These are phyloP conservation scores for Chalcosyrphus nemorum DNA, from an alignment of 2,888 invertebrate genomes.

Conservation along the genomic window DNA sequence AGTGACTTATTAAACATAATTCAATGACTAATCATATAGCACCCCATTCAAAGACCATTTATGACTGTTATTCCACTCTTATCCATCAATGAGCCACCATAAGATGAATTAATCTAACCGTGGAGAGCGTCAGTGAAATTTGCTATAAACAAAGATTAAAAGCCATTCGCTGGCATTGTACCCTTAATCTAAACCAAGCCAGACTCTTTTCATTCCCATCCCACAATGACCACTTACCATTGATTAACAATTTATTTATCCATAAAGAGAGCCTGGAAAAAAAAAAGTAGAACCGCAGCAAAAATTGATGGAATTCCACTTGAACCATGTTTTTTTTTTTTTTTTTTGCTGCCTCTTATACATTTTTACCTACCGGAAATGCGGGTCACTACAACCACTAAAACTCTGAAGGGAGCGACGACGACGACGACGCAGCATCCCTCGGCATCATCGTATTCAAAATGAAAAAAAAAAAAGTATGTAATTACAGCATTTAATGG, in stretches of 20 bases:
- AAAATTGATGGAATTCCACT: constrained; percentile 62
- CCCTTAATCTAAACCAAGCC: constrained; percentile 42
- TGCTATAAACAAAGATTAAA: constrained; percentile 57
- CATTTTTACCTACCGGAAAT: constrained; percentile 70
- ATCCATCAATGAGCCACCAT: constrained; percentile 59
- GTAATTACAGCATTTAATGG: constrained; percentile 62
- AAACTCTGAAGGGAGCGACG: background rate
- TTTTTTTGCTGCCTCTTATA: constrained; percentile 19
- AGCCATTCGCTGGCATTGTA: constrained; percentile 46
- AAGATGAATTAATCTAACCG: constrained; percentile 27
- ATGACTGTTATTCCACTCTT: background rate
- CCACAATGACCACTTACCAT: constrained; percentile 63
- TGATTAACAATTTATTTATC: constrained; percentile 71
- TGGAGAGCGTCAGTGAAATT: constrained; percentile 7
- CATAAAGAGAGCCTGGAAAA: background rate
- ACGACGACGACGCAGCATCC: background rate
- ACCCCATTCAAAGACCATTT: constrained; percentile 43
- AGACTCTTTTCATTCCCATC: constrained; percentile 12
- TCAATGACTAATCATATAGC: constrained; percentile 66
- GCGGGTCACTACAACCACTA: constrained; percentile 58
- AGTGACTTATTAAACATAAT: constrained; percentile 52
- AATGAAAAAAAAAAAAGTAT: too few relatives aligned
- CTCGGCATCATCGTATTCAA: background rate
- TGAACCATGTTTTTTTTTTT: constrained; percentile 38
- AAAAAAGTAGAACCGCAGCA: constrained; percentile 23